These are phyloP conservation scores for Papilio machaon DNA, from an alignment of 1,140 invertebrate genomes.

Conservation along the genomic window DNA sequence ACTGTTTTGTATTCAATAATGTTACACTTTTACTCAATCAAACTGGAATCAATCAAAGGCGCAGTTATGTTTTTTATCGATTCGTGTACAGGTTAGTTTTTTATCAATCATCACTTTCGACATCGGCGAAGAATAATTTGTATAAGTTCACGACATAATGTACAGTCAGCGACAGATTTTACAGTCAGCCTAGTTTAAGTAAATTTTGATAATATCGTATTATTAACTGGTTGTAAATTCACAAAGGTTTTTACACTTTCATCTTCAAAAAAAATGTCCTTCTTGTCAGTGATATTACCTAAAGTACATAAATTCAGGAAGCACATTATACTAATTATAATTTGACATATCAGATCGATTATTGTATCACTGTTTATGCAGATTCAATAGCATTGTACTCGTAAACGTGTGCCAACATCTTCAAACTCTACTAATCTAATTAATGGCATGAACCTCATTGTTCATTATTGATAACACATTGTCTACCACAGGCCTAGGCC, in stretches of 20 bases:
- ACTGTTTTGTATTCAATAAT: neutral
- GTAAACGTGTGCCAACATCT: neutral
- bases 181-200: neutral
- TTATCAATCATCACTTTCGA: slow-evolving; percentile 32
- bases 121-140: slow-evolving; percentile 22
- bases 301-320: too few species aligned
- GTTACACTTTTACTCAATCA: neutral
- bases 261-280: too few species aligned
- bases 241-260: too few species aligned
- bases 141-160: slow-evolving; percentile 26
- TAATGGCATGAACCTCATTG: neutral
- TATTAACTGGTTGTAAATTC: too few species aligned
- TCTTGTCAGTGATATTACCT: too few species aligned
- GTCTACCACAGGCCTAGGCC: neutral
- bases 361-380: too few species aligned
- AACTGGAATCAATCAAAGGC: slow-evolving; percentile 3
- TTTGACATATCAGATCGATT: too few species aligned
- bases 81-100: slow-evolving; percentile 22
- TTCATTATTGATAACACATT: neutral
- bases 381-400: too few species aligned
- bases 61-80: slow-evolving; percentile 17
- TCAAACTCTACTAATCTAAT: neutral
- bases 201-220: neutral
- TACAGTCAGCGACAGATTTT: neutral
- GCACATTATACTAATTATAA: too few species aligned